Conservation (phyloP, 23 tunicate species). For the Oikopleura albicans region DNA sequence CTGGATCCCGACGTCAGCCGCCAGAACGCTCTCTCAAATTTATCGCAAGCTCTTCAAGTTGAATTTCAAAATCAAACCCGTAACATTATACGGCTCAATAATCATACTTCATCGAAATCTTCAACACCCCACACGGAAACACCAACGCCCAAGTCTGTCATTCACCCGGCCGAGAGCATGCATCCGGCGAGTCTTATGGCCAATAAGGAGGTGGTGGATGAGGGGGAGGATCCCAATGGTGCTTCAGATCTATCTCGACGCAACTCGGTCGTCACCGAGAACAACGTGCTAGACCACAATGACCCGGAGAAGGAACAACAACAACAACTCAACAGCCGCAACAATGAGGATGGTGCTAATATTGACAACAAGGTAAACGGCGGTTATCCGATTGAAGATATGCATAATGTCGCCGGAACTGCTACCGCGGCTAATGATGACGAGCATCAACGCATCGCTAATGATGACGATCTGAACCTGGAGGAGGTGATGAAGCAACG, state of each 20-base stretch:
- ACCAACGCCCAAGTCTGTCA: conserved; percentile 13
- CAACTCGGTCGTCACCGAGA: neutral
- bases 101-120: neutral
- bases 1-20: neutral
- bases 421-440: neutral
- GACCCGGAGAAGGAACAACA: too few relatives aligned
- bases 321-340: too few relatives aligned
- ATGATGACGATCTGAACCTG: neutral
- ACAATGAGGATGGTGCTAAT: neutral
- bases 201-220: neutral
- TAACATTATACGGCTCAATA: neutral
- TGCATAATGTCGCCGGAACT: neutral
- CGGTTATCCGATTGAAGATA: neutral
- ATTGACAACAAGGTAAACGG: neutral
- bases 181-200: neutral
- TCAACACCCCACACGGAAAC: neutral
- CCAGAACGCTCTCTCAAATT: neutral
- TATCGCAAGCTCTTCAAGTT: neutral
- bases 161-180: neutral
- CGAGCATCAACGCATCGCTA: neutral
- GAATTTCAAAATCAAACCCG: neutral
- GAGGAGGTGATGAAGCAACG: neutral
- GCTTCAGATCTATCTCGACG: neutral
- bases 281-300: neutral
- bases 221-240: neutral